Evolutionary conservation across 2,113 vertebrate species (phyloP), one percentile per base, ranked within the genome.

Genomic region (Syngnathus typhle): DNA sequence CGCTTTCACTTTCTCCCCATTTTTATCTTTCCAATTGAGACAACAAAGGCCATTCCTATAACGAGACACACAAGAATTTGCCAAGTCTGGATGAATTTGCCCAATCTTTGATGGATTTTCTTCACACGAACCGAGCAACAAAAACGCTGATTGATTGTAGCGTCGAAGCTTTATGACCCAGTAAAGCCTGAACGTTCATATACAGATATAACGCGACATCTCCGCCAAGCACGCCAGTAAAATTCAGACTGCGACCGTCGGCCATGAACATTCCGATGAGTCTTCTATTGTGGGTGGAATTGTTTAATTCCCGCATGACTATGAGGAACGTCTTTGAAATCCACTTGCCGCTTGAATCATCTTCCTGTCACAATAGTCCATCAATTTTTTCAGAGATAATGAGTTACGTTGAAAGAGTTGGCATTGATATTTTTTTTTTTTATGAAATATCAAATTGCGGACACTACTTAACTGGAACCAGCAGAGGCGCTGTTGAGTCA

Each of bases 1-100:
- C 21, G 15, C 43, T 32, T 63, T 74, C 55, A 54, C 61, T 76
- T 71, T 59, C 37, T 47, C 47, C 47, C 54, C 23, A 52, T 55
- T 68, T 69, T 65, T 61, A 19, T 0, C 32, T 63, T 67, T 61
- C 44, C 51, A 23, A 62, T 63, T 63, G 32, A 72, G 65, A 63
- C 41, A 66, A 71, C 60, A 62, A 62, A 62, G 12, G 60, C 60
- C 60, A 44, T 44, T 43, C 39, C n/a, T 4, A 62, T 62, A 44
- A 62, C 59, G 13, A 21, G 9, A 39, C 11, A 37, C 54, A 60
- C 71, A 7, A 15, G 46, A 16, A 44, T 67, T 73, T 59, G 59
- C 38, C 23, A 56, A 68, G 47, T 49, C 16, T n/a, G 8, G 51
- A 19, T 4, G 41, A 11, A 7, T 9, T 66, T 43, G 44, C 54